Conservation (phyloP, 2,797 vertebrate species). For the Syngnathus acus region DNA sequence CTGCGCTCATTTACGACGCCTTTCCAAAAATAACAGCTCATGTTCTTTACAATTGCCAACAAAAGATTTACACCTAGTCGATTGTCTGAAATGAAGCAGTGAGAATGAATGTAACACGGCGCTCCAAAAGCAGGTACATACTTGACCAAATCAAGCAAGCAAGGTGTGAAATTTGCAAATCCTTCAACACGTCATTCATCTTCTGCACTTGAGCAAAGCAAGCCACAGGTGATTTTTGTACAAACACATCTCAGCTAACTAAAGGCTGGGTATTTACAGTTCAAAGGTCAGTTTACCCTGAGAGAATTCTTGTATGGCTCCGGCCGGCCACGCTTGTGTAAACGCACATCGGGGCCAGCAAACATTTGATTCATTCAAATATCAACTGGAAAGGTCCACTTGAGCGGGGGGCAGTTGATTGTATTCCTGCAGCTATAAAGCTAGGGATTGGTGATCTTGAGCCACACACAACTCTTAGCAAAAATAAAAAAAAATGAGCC, state of each 20-base stretch:
- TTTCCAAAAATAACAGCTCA: too few relatives aligned
- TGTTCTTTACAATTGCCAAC: too few relatives aligned
- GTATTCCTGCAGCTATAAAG: conserved; percentile 5
- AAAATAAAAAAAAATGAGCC: background rate
- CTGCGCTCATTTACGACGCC: too few relatives aligned
- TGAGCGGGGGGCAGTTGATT: background rate
- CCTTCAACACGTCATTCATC: background rate
- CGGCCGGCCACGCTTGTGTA: conserved; percentile 24
- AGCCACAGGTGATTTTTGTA: conserved; percentile 38
- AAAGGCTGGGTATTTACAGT: conserved; percentile 63
- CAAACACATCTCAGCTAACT: conserved; percentile 53
- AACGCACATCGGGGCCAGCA: background rate
- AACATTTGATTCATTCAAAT: background rate
- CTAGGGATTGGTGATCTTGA: background rate
- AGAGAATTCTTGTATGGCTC: conserved; percentile 45
- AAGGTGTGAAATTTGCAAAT: background rate
- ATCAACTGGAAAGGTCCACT: background rate
- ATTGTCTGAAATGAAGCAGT: too few relatives aligned
- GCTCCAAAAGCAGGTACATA: too few relatives aligned
- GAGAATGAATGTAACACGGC: too few relatives aligned
- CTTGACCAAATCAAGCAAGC: too few relatives aligned
- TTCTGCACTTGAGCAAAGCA: conserved; percentile 12
- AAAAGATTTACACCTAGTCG: too few relatives aligned
- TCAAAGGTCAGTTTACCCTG: conserved; percentile 64
- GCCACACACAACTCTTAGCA: background rate